These are phyloP conservation scores for Nothobranchius furzeri DNA, from an alignment of 2,113 vertebrate species.

Conservation along the genomic window DNA sequence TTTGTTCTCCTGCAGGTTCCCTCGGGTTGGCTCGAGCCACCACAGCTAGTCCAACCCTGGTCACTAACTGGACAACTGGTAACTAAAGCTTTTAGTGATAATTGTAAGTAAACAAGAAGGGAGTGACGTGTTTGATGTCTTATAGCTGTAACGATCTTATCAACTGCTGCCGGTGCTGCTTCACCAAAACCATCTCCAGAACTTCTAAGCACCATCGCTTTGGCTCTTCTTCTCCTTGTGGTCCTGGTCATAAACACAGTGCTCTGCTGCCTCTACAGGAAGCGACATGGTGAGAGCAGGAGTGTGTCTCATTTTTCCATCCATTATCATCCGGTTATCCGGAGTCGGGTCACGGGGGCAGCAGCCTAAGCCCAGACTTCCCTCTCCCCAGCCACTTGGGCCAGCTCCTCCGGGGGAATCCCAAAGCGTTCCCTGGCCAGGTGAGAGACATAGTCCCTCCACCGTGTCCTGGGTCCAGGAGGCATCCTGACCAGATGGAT, in stretches of 20 bases:
- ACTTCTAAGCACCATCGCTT: slow-evolving; percentile 29
- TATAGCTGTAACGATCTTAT: not conserved
- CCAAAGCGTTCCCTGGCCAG: too few species aligned
- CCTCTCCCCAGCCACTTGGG: too few species aligned
- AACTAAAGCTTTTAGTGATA: not conserved
- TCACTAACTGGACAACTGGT: not conserved
- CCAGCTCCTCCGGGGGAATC: too few species aligned
- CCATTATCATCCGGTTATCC: too few species aligned
- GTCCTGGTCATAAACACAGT: slow-evolving; percentile 52
- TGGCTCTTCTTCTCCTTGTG: slow-evolving; percentile 59
- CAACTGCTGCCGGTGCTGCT: rapidly evolving
- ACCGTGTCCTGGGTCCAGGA: too few species aligned
- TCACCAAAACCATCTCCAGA: not conserved
- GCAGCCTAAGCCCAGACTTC: too few species aligned
- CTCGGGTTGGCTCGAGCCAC: slow-evolving; percentile 42
- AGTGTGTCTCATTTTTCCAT: too few species aligned
- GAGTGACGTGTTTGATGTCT: not conserved
- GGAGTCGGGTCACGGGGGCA: too few species aligned
- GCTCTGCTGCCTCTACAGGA: slow-evolving; percentile 64
- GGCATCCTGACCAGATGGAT: too few species aligned
- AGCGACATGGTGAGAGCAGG: slow-evolving; percentile 48
- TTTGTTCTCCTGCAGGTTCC: slow-evolving; percentile 58
- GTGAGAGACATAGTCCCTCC: too few species aligned
- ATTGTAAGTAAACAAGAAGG: too few species aligned
- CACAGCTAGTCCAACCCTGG: not conserved